These are phyloP conservation scores for Acronicta leporina DNA, from an alignment of 2,888 invertebrate species.

Conservation along the genomic window DNA sequence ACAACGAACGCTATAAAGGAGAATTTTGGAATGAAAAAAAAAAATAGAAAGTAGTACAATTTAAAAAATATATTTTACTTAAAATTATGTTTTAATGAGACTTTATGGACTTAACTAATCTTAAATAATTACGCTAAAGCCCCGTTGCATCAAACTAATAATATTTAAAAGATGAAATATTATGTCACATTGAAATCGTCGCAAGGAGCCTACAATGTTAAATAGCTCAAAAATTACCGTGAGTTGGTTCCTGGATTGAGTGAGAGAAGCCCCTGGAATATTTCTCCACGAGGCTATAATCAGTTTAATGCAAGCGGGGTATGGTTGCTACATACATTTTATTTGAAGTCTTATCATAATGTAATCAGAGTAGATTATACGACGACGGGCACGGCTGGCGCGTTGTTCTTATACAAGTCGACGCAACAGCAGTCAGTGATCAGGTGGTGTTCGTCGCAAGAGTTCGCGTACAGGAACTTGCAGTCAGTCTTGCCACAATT, in stretches of 20 bases:
- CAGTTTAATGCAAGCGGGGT: slow-evolving; percentile 55
- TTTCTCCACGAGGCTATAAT: background rate
- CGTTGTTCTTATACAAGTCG: slow-evolving; percentile 81
- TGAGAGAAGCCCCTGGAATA: too few relatives aligned
- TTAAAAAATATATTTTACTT: slow-evolving; percentile 4
- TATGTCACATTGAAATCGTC: too few relatives aligned
- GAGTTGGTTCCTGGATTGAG: too few relatives aligned
- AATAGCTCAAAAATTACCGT: too few relatives aligned
- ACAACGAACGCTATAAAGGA: too few relatives aligned
- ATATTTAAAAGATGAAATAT: background rate
- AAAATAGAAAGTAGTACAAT: too few relatives aligned
- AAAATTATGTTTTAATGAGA: too few relatives aligned
- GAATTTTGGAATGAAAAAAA: too few relatives aligned
- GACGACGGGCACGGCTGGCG: slow-evolving; percentile 47
- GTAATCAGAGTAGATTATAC: slow-evolving; percentile 24
- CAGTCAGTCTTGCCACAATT: slow-evolving; percentile 92
- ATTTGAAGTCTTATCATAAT: slow-evolving; percentile 18
- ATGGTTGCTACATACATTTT: slow-evolving; percentile 1
- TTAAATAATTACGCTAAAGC: slow-evolving; percentile 6
- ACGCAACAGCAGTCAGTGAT: slow-evolving; percentile 93
- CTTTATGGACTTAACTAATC: background rate
- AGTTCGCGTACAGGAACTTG: slow-evolving; percentile 92
- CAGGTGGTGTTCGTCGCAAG: slow-evolving; percentile 92
- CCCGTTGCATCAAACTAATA: slow-evolving; percentile 53
- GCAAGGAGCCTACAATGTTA: too few relatives aligned